Evolutionary conservation across 2,888 invertebrate genomes (phyloP).

Genomic region (Barypeithes pellucidus): DNA sequence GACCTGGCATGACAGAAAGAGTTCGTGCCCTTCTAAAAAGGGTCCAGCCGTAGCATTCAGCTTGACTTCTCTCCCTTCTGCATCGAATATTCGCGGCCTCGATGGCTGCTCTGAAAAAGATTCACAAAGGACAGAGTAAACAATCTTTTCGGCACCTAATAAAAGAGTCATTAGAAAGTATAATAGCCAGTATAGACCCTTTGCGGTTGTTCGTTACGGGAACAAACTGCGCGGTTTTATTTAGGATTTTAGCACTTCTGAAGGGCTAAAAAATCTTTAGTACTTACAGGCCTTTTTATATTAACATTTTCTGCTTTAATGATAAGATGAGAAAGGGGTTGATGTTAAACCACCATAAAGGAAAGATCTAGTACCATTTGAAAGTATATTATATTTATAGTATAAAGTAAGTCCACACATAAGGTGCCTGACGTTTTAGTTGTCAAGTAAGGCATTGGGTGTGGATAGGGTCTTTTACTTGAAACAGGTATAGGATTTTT

Average conservation of each 20-base stretch:
- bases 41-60: constrained; percentile 81
- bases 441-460: no score
- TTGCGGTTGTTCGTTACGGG: constrained; percentile 21
- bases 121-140: constrained; percentile 59
- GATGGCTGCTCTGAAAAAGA: constrained; percentile 83
- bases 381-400: not conserved
- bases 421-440: no score
- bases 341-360: not conserved
- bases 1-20: constrained; percentile 89
- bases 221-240: constrained; percentile 26
- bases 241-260: constrained; percentile 37
- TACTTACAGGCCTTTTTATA: constrained; percentile 14
- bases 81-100: constrained; percentile 86
- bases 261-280: constrained; percentile 28
- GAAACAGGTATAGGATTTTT: no score
- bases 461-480: no score
- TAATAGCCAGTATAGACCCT: constrained; percentile 37
- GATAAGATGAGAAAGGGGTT: constrained; percentile 7
- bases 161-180: constrained; percentile 48
- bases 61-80: constrained; percentile 85
- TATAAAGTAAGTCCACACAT: no score
- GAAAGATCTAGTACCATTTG: not conserved
- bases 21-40: constrained; percentile 88
- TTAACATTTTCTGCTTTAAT: constrained; percentile 1
- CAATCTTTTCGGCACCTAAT: constrained; percentile 58